Conservation (phyloP, 2,113 vertebrate species). For the Carettochelys insculpta region DNA sequence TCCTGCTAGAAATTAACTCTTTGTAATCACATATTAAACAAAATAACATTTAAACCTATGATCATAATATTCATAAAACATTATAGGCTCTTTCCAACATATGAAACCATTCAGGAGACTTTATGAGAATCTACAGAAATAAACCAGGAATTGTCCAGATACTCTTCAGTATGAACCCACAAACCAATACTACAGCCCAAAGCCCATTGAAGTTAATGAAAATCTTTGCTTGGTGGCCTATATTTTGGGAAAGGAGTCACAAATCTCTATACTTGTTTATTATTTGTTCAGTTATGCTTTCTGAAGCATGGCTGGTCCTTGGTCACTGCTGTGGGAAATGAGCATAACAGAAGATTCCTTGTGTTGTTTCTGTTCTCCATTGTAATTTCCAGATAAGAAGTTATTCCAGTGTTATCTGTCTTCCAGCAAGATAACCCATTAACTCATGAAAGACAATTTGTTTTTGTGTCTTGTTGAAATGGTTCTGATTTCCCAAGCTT, state of each 20-base stretch:
- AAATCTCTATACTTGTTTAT: background rate
- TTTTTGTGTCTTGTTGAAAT: background rate
- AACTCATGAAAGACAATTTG: background rate
- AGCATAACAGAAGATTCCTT: background rate
- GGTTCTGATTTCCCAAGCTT: background rate
- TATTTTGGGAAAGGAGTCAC: background rate
- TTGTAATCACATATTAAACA: background rate
- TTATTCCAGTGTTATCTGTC: background rate
- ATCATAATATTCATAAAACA: background rate
- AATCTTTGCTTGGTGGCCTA: background rate
- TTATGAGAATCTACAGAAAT: background rate
- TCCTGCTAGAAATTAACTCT: no score
- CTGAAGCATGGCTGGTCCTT: background rate
- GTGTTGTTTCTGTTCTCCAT: background rate
- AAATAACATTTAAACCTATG: background rate
- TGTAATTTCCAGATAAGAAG: background rate
- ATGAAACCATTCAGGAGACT: background rate
- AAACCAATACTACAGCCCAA: background rate
- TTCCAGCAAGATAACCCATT: background rate
- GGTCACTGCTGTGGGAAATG: background rate
- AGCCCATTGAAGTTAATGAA: background rate
- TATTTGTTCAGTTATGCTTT: background rate
- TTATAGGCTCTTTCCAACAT: no score
- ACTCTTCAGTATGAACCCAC: background rate
- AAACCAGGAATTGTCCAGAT: background rate